Conservation (phyloP, 2,797 vertebrate genomes). For the Cynodonichthys magdalenae region DNA sequence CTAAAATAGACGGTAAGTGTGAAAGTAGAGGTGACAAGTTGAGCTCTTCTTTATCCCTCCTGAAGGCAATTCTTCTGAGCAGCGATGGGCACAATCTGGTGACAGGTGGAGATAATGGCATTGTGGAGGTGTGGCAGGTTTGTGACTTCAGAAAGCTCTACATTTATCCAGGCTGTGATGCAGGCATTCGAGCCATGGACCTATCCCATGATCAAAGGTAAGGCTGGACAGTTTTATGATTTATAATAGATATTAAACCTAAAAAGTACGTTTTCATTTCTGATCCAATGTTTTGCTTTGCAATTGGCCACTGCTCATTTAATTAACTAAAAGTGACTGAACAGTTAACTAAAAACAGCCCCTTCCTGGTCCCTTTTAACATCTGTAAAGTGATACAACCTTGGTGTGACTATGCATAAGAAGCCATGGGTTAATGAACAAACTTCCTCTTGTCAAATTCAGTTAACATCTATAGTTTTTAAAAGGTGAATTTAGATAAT, state of each 20-base stretch:
- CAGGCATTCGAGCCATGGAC: conserved; percentile 96
- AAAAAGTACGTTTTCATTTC: too few relatives aligned
- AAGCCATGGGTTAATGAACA: too few relatives aligned
- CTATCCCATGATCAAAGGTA: conserved; percentile 98
- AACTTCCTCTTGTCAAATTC: too few relatives aligned
- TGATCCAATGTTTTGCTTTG: too few relatives aligned
- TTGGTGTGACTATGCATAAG: too few relatives aligned
- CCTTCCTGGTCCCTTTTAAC: too few relatives aligned
- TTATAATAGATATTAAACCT: neutral
- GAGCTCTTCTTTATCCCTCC: neutral
- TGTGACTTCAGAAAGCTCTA: conserved; percentile 98
- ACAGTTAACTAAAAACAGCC: too few relatives aligned
- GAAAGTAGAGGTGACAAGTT: neutral
- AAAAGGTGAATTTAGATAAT: too few relatives aligned
- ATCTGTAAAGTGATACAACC: too few relatives aligned
- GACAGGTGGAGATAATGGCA: conserved; percentile 94
- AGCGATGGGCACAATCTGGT: conserved; percentile 97
- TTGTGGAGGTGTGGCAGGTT: conserved; percentile 98
- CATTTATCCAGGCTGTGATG: conserved; percentile 97
- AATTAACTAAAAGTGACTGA: too few relatives aligned
- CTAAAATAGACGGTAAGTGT: neutral
- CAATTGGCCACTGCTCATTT: too few relatives aligned
- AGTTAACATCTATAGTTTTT: too few relatives aligned
- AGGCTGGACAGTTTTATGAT: conserved; percentile 38
- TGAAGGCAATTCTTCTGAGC: conserved; percentile 93